These are phyloP conservation scores for Brotogeris chrysoptera DNA, from an alignment of 2,797 vertebrate species.

Conservation along the genomic window DNA sequence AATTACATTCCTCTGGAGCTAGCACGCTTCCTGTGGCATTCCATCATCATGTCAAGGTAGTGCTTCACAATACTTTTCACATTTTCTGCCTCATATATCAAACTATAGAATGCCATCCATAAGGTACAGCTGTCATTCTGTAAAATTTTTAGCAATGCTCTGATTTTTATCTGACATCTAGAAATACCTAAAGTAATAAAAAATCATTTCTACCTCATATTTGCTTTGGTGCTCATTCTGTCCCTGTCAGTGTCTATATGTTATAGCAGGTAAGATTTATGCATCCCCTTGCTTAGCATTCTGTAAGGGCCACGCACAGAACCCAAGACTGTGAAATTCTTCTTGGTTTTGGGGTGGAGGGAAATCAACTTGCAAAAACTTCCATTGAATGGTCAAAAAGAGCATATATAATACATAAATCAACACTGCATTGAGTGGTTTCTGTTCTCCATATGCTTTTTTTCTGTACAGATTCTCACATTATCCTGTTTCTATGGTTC, in stretches of 20 bases:
- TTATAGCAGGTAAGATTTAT: slow-evolving; percentile 68
- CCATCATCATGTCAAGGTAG: slow-evolving; percentile 76
- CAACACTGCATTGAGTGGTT: background rate
- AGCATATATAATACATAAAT: too few relatives aligned
- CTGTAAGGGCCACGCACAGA: slow-evolving; percentile 11
- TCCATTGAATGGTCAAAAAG: background rate
- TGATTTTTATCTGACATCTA: slow-evolving; percentile 81
- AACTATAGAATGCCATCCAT: slow-evolving; percentile 74
- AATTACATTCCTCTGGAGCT: slow-evolving; percentile 57
- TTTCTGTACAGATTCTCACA: background rate
- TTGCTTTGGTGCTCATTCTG: slow-evolving; percentile 77
- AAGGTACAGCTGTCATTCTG: slow-evolving; percentile 76
- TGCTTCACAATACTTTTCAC: slow-evolving; percentile 79
- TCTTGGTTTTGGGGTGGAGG: background rate
- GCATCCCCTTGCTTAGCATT: slow-evolving; percentile 46
- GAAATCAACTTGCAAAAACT: background rate
- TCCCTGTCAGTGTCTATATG: slow-evolving; percentile 72
- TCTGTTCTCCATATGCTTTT: background rate
- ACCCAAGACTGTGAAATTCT: background rate
- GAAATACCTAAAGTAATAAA: slow-evolving; percentile 81
- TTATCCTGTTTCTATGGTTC: background rate
- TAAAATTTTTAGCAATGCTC: slow-evolving; percentile 79
- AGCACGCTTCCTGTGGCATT: slow-evolving; percentile 50
- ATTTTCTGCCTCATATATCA: slow-evolving; percentile 83
- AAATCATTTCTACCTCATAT: slow-evolving; percentile 78